Evolutionary conservation across 2,888 invertebrate species (phyloP).

Genomic region (Plebejus melissa): DNA sequence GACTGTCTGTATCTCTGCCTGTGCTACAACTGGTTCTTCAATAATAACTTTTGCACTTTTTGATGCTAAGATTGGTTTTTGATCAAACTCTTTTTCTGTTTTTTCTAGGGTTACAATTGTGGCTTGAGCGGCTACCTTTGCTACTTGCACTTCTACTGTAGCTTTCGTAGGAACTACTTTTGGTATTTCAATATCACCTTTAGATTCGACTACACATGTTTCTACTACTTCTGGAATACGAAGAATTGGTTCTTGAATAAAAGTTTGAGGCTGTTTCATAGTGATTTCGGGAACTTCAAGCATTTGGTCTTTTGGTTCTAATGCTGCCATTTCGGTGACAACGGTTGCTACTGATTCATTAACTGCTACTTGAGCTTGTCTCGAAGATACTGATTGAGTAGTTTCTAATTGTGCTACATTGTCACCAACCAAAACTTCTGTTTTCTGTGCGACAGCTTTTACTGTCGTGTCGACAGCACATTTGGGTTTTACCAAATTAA

Average conservation of each 20-base stretch:
- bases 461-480: constrained; percentile 32
- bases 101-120: constrained; percentile 33
- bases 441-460: constrained; percentile 35
- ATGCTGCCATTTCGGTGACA: constrained; percentile 18
- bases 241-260: constrained; percentile 30
- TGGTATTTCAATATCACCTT: constrained; percentile 28
- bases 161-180: constrained; percentile 32
- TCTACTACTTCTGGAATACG: constrained; percentile 29
- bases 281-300: constrained; percentile 27
- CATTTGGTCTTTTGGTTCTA: constrained; percentile 29
- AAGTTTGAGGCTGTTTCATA: constrained; percentile 26
- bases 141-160: constrained; percentile 37
- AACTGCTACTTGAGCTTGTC: constrained; percentile 11
- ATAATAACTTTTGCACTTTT: constrained; percentile 27
- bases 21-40: constrained; percentile 26
- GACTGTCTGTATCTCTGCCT: constrained; percentile 16
- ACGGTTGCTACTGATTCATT: constrained; percentile 27
- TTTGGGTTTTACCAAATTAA: constrained; percentile 33
- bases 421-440: constrained; percentile 20
- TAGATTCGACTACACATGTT: constrained; percentile 26
- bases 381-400: neutral
- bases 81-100: constrained; percentile 29
- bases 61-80: constrained; percentile 24
- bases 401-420: constrained; percentile 14
- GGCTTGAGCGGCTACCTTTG: constrained; percentile 39